Conservation (phyloP, 2,888 invertebrate genomes). For the Caenorhabditis japonica region DNA sequence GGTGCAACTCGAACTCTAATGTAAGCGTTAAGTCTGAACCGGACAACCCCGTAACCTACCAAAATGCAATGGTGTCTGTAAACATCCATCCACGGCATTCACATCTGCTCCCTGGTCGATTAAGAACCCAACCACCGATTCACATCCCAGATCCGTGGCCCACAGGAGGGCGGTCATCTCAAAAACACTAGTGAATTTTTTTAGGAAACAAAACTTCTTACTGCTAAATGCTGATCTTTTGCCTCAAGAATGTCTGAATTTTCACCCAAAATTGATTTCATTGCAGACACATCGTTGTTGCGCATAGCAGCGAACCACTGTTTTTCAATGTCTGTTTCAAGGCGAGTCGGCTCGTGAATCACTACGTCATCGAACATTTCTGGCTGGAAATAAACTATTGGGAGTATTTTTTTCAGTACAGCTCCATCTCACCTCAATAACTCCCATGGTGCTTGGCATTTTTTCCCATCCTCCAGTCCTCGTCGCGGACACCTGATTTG, state of each 20-base stretch:
- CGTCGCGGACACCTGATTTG: slow-evolving; percentile 1
- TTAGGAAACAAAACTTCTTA: background rate
- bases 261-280: slow-evolving; percentile 23
- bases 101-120: slow-evolving; percentile 60
- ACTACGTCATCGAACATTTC: slow-evolving; percentile 51
- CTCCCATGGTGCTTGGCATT: slow-evolving; percentile 31
- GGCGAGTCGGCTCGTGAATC: slow-evolving; percentile 18
- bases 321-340: slow-evolving; percentile 41
- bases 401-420: background rate
- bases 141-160: slow-evolving; percentile 58
- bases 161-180: slow-evolving; percentile 63
- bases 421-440: slow-evolving; percentile 5
- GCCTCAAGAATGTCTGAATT: slow-evolving; percentile 35
- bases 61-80: slow-evolving; percentile 70
- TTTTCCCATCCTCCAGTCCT: slow-evolving; percentile 24
- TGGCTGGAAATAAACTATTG: slow-evolving; percentile 11
- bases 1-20: too few species aligned
- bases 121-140: slow-evolving; percentile 39
- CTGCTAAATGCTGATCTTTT: slow-evolving; percentile 52
- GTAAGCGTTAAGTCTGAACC: too few species aligned
- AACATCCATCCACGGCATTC: slow-evolving; percentile 62
- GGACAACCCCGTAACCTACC: slow-evolving; percentile 51
- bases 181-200: background rate
- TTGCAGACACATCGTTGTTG: slow-evolving; percentile 23
- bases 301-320: slow-evolving; percentile 56